Evolutionary conservation across 2,888 invertebrate genomes (phyloP).

Genomic region (Drosophila koepferae): DNA sequence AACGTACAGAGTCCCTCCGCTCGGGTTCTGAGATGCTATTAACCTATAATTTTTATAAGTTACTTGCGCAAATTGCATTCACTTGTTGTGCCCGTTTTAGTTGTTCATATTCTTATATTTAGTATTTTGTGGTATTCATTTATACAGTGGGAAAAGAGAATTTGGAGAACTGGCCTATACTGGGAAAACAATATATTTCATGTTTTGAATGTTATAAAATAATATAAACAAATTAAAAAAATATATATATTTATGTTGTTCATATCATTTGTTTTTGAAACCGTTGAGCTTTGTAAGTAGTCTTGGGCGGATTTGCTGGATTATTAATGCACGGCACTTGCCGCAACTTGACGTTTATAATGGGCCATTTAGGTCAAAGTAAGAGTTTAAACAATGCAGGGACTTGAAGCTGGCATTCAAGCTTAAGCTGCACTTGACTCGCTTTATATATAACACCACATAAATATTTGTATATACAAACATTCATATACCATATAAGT

Average conservation of each 20-base stretch:
- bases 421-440: constrained; percentile 17
- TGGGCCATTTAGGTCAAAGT: constrained; percentile 57
- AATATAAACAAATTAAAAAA: too few relatives aligned
- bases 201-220: too few relatives aligned
- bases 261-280: too few relatives aligned
- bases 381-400: constrained; percentile 41
- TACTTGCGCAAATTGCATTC: constrained; percentile 52
- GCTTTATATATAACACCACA: constrained; percentile 20
- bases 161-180: too few relatives aligned
- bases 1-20: neutral
- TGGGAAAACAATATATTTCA: too few relatives aligned
- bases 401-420: constrained; percentile 32
- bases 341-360: constrained; percentile 60
- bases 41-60: constrained; percentile 45
- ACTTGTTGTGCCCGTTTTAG: constrained; percentile 44
- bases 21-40: constrained; percentile 12
- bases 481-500: neutral
- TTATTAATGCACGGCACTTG: constrained; percentile 66
- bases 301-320: constrained; percentile 45
- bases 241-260: too few relatives aligned
- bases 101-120: constrained; percentile 9
- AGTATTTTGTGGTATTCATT: constrained; percentile 23
- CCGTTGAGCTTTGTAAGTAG: constrained; percentile 38
- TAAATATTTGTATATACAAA: constrained; percentile 7
- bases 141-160: constrained; percentile 14